phyloP scores from a whole-genome alignment of 2,113 vertebrate genomes.

The Cynocephalus volans region DNA sequence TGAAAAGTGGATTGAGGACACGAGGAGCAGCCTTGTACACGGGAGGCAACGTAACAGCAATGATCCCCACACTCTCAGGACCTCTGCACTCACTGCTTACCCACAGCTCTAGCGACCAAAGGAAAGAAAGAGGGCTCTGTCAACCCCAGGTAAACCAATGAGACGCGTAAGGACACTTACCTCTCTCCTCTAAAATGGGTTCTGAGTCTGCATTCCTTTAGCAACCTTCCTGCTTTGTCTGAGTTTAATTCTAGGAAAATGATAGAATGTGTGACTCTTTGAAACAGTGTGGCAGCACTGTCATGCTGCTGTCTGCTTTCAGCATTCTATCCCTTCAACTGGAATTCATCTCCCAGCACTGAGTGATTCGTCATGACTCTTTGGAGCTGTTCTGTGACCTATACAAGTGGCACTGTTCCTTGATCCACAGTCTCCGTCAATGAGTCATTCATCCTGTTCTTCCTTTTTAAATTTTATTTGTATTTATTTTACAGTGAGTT shows the following conservation, averaged over 20 bases:
- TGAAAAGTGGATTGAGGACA: background rate
- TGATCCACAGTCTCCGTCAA: background rate
- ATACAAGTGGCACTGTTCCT: background rate
- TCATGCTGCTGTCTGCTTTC: background rate
- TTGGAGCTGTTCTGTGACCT: background rate
- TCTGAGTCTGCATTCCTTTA: background rate
- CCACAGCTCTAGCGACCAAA: background rate
- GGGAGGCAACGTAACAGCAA: fast-evolving
- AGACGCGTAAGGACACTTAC: background rate
- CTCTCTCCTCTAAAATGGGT: background rate
- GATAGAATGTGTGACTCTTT: background rate
- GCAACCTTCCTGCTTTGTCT: background rate
- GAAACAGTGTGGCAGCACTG: background rate
- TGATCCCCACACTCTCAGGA: fast-evolving
- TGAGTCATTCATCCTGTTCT: background rate
- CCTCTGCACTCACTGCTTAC: background rate
- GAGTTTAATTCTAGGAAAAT: background rate
- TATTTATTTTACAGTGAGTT: background rate
- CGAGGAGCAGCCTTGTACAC: background rate
- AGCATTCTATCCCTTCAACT: background rate
- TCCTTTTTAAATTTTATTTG: background rate
- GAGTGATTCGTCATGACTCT: background rate
- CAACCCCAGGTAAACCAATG: background rate
- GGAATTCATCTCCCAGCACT: background rate
- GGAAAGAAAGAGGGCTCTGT: background rate